Evolutionary conservation across 2,888 invertebrate genomes (phyloP).

Genomic region (Andrena camellia): DNA sequence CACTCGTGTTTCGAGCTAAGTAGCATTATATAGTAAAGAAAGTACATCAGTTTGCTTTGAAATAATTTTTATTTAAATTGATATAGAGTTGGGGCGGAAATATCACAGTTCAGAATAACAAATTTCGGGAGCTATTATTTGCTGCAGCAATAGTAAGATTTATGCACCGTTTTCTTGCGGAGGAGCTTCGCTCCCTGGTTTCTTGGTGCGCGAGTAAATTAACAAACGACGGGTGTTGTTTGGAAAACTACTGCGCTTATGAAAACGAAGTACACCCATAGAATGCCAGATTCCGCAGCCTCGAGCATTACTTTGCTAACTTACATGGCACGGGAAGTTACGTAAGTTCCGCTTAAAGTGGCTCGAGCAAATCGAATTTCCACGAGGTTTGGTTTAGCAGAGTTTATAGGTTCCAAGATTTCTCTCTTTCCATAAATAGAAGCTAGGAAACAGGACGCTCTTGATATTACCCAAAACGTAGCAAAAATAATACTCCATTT

Average conservation of each 20-base stretch:
- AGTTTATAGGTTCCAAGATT: constrained; percentile 32
- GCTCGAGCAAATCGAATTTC: constrained; percentile 45
- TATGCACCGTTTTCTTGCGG: not conserved
- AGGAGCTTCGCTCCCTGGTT: not conserved
- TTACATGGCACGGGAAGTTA: constrained; percentile 26
- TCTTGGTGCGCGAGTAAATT: not conserved
- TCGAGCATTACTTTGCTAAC: constrained; percentile 33
- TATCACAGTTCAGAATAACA: not conserved
- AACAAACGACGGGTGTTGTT: constrained; percentile 31
- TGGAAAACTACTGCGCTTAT: constrained; percentile 18
- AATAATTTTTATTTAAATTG: not conserved
- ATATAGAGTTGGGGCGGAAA: not conserved
- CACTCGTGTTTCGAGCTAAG: not conserved
- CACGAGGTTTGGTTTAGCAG: constrained; percentile 36
- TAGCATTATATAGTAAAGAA: too few relatives aligned
- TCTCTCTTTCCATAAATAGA: constrained; percentile 20
- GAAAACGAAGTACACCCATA: constrained; percentile 26
- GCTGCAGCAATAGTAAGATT: not conserved
- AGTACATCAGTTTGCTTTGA: too few relatives aligned
- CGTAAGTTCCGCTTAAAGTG: constrained; percentile 44
- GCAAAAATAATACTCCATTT: not conserved
- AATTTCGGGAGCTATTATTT: not conserved
- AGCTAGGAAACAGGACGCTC: not conserved
- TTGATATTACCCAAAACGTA: not conserved
- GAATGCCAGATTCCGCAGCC: constrained; percentile 2